These are phyloP conservation scores for Mobula birostris DNA, from an alignment of 2,113 vertebrate genomes.

Conservation along the genomic window DNA sequence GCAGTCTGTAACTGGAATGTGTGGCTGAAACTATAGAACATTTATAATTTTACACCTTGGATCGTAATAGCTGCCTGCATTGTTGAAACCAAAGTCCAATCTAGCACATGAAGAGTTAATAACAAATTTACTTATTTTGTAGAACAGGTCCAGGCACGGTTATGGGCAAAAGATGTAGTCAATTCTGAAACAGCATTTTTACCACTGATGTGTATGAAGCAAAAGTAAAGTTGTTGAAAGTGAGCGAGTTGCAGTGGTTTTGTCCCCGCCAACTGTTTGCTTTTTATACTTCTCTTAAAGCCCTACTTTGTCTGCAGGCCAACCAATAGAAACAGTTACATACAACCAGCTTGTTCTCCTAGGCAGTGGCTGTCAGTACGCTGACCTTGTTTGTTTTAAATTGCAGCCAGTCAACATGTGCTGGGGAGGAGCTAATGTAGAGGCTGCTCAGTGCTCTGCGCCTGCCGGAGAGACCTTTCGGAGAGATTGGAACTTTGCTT, in stretches of 20 bases:
- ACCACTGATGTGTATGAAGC: background rate
- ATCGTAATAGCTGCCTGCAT: background rate
- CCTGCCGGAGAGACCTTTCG: background rate
- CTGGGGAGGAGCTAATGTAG: conserved; percentile 28
- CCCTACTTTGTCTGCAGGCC: background rate
- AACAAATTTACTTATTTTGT: background rate
- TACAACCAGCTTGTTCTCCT: background rate
- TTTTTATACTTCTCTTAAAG: conserved; percentile 32
- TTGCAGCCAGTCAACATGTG: conserved; percentile 8
- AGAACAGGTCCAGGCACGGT: conserved; percentile 27
- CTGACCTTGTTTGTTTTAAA: conserved; percentile 36
- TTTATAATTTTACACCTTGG: too few species aligned
- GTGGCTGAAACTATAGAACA: too few species aligned
- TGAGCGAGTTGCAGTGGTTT: background rate
- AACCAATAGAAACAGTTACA: conserved; percentile 27
- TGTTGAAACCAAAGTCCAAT: background rate
- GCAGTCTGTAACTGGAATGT: too few species aligned
- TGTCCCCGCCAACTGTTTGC: conserved; percentile 12
- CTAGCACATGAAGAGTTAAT: background rate
- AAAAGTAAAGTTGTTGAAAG: background rate
- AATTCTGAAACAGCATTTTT: background rate
- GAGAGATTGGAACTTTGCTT: conserved; percentile 8
- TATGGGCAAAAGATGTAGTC: background rate
- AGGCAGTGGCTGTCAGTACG: conserved; percentile 10
- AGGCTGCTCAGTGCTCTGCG: background rate